Evolutionary conservation across 1,140 invertebrate species (phyloP).

Genomic region (Leptinotarsa texana): DNA sequence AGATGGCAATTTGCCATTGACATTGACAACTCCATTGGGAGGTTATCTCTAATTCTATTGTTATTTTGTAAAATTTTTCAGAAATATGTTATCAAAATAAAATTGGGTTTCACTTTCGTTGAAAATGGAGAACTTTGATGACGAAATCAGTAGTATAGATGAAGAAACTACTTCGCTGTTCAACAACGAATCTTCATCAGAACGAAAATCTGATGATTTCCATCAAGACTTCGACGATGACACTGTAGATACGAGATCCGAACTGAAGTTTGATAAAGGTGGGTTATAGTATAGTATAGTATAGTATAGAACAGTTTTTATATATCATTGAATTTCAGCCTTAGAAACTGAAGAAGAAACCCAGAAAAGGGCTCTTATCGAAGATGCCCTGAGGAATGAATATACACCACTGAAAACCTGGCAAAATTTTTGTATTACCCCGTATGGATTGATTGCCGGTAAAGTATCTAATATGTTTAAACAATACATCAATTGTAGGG

Average conservation of each 20-base stretch:
- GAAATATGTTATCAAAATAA: not conserved
- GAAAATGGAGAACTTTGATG: slow-evolving; percentile 42
- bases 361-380: slow-evolving; percentile 55
- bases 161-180: slow-evolving; percentile 43
- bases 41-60: not conserved
- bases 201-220: slow-evolving; percentile 33
- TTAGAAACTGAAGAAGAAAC: slow-evolving; percentile 56
- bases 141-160: slow-evolving; percentile 42
- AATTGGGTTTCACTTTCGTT: not conserved
- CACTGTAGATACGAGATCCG: slow-evolving; percentile 52
- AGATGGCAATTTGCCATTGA: not conserved
- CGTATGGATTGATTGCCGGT: slow-evolving; percentile 65
- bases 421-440: slow-evolving; percentile 60
- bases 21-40: not conserved
- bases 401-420: slow-evolving; percentile 58
- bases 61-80: not conserved
- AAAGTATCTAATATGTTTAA: slow-evolving; percentile 22
- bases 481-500: not conserved
- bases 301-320: slow-evolving; percentile 11
- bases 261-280: slow-evolving; percentile 60
- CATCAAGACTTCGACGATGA: slow-evolving; percentile 40
- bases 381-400: slow-evolving; percentile 53
- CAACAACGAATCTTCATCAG: slow-evolving; percentile 40
- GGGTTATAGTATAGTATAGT: no score
- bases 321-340: slow-evolving; percentile 44